Base-by-base conservation (phyloP, 2,113 vertebrate genomes). In the Microcebus tavaratra region DNA sequence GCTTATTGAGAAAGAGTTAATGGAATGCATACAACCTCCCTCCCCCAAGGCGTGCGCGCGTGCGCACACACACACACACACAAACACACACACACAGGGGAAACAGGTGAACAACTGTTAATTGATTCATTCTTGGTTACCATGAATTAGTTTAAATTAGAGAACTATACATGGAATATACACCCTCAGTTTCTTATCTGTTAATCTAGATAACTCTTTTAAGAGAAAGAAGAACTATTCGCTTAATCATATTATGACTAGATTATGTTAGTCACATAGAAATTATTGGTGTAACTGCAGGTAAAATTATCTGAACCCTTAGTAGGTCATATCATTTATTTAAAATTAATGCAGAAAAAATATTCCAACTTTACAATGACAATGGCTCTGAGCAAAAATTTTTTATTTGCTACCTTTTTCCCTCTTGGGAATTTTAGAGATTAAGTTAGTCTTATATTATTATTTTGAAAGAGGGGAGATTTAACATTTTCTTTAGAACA, bases 371-470 rank as follows among this genome's bases (percentile, higher is more conserved):
- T 80, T 76, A 92, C 31, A n/a, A 21, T 94, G 18, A 14, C 29
- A 79, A 45, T 88, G 27, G 25, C 45, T 89, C 57, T 75, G 21
- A 85, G 27, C 72, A 94, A 93, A 79, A 86, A 12, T 34, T 94
- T 76, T 90, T 81, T n/a, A 82, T 78, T 90, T 96, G 59, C 34
- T 96, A 27, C n/a, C 34, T 84, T 89, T 89, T 94, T 80, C 50
- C 63, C 23, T 61, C 53, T 93, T 67, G 70, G 90, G 39, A 63
- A 81, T 80, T 96, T 91, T 91, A 91, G 82, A 93, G 12, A 84
- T 78, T 80, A 68, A 91, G 7, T 84, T 55, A 81, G 57, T 53
- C 20, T 80, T 84, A 29, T n/a, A 15, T 9, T 59, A 20, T 80
- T 93, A 84, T 84, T 83, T 91, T 85, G 73, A 91, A 79, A 67